A percentile compares a stretch with the other conserved stretches of the same genome.
Conservation (phyloP, 2,797 vertebrate genomes). For the Paguma larvata region DNA sequence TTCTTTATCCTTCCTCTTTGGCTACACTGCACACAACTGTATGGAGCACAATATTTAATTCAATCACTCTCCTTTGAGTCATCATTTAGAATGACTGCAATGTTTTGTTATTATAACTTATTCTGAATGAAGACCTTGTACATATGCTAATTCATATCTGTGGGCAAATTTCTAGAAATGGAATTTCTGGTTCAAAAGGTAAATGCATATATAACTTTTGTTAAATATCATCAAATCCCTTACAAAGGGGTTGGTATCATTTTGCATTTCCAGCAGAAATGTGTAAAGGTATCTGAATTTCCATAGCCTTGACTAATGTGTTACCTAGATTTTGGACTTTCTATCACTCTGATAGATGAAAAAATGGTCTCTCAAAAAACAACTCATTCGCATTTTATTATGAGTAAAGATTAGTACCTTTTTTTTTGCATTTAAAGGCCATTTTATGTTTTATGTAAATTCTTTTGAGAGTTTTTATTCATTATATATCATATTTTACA, state of each 20-base stretch:
- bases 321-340: slow-evolving; percentile 33
- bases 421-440: background rate
- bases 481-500: background rate
- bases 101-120: background rate
- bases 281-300: slow-evolving; percentile 43
- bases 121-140: slow-evolving; percentile 1
- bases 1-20: background rate
- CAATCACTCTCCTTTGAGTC: background rate
- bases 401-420: background rate
- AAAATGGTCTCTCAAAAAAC: background rate
- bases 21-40: background rate
- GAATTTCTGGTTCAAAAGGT: slow-evolving; percentile 1
- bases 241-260: background rate
- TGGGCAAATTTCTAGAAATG: background rate
- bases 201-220: background rate
- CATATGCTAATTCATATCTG: background rate
- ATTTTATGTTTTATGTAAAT: background rate
- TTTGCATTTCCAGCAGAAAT: slow-evolving; percentile 27
- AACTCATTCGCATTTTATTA: slow-evolving; percentile 43
- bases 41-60: background rate
- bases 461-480: background rate
- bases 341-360: background rate
- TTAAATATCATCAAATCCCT: background rate
- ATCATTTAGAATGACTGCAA: background rate
- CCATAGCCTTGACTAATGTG: background rate